Base-by-base conservation (phyloP, 2,797 vertebrate genomes). In the Malacoraja senta region DNA sequence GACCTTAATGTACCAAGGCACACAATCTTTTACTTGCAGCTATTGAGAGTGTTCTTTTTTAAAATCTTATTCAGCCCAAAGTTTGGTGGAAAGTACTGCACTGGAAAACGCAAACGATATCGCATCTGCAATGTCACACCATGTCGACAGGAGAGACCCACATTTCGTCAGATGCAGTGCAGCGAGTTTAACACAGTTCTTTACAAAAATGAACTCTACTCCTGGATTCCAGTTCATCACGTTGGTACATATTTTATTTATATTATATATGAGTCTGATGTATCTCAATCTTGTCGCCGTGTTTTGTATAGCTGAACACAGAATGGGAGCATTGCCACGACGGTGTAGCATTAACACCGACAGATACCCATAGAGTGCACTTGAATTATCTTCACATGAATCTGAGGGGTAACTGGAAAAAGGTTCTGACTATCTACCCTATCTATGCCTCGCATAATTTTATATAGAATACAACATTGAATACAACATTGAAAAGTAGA, bases 91-190 rank as follows among this genome's bases (percentile, higher is more conserved):
- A 98, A 97, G 94, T 99, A 99, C 93, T 99, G 99, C 95, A 99
- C 98, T 0, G 98, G 99, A 58, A 98, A 99, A 94, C 97, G 98
- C 86, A 99, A 97, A 81, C 98, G 98, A 15, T 99, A 99, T 94
- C 97, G 97, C 17, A 95, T 98, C 38, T 99, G 99, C 94, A 99
- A 98, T 93, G 96, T 97, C 0, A 97, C 96, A 78, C 96, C 96
- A 0, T 99, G 99, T 65, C 95, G 1, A 90, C 96, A 94, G 2
- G 95, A 96, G 0, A 94, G 91, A 1, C 98, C 98, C 0, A 97
- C 97, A 0, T 99, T 99, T 93, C 97, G 98, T 71, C 98, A 99
- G 95, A 98, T 99, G 98, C 98, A 99, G 86, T 99, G 99, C 96
- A 99, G 97, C 71, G 99, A 99, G 95, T 99, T 99, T 94, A 97